Percentiles rank a stretch among this genome's conserved stretches.
These are phyloP conservation scores for Dilophus febrilis DNA, from an alignment of 2,888 invertebrate species.

Conservation along the genomic window DNA sequence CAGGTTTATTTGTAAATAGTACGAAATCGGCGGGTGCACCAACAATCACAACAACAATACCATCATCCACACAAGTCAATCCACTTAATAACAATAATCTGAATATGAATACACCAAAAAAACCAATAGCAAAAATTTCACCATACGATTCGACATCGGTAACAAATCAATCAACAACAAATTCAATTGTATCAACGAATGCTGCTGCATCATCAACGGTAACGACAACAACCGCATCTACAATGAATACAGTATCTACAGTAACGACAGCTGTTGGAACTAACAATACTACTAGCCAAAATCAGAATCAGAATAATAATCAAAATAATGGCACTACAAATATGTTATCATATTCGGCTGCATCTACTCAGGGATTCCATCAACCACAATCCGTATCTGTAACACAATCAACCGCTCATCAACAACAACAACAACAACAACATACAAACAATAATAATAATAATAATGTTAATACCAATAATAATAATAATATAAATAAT, in stretches of 20 bases:
- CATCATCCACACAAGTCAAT: slow-evolving; percentile 21
- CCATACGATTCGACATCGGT: slow-evolving; percentile 31
- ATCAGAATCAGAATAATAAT: no score
- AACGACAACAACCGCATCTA: neutral
- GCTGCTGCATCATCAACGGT: neutral
- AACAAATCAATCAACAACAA: neutral
- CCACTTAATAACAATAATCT: neutral
- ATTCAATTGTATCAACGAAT: neutral
- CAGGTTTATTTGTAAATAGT: no score
- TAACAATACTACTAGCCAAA: no score
- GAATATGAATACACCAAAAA: slow-evolving; percentile 17
- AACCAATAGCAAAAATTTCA: slow-evolving; percentile 43
- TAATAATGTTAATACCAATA: no score
- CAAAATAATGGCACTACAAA: slow-evolving; percentile 26
- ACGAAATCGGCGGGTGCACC: no score
- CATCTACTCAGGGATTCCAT: slow-evolving; percentile 25
- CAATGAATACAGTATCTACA: slow-evolving; percentile 4
- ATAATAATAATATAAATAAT: no score
- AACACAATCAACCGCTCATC: slow-evolving; percentile 1
- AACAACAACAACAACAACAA: slow-evolving; percentile 6
- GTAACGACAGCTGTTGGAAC: no score
- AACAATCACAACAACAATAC: neutral
- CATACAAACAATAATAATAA: neutral
- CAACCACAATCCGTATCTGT: neutral
- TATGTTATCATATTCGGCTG: slow-evolving; percentile 27